A percentile compares a stretch with the other conserved stretches of the same genome.
Evolutionary conservation across 2,888 invertebrate species (phyloP).

Genomic region (Lasioglossum malachurum): DNA sequence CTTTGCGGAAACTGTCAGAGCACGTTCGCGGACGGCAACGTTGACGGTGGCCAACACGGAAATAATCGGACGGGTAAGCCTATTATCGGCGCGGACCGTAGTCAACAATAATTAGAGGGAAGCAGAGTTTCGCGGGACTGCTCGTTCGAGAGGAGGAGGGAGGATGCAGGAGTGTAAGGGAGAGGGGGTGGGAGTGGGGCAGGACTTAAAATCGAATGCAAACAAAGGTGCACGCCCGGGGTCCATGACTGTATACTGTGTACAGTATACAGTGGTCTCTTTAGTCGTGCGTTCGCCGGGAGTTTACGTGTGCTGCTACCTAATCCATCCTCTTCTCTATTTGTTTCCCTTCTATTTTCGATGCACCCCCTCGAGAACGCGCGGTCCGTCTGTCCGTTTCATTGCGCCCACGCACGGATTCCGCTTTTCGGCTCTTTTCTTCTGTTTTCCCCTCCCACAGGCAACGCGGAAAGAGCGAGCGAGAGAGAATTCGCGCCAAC

Average conservation of each 20-base stretch:
- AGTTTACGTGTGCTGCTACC: slow-evolving; percentile 58
- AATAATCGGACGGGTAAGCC: slow-evolving; percentile 66
- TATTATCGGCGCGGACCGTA: slow-evolving; percentile 60
- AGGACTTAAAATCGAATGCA: slow-evolving; percentile 67
- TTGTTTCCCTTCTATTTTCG: slow-evolving; percentile 58
- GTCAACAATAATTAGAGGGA: slow-evolving; percentile 71
- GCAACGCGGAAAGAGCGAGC: background rate
- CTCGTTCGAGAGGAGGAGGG: slow-evolving; percentile 14
- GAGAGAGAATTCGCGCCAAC: slow-evolving; percentile 10
- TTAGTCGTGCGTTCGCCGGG: slow-evolving; percentile 42
- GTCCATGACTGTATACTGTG: slow-evolving; percentile 44
- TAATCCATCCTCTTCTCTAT: slow-evolving; percentile 65
- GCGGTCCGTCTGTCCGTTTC: slow-evolving; percentile 15
- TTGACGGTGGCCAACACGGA: slow-evolving; percentile 44
- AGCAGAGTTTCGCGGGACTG: slow-evolving; percentile 51
- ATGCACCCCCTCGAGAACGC: slow-evolving; percentile 45
- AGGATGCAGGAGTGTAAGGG: background rate
- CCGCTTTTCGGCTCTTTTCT: slow-evolving; percentile 26
- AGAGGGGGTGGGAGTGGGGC: slow-evolving; percentile 15
- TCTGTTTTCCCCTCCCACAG: slow-evolving; percentile 10
- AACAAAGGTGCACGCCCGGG: slow-evolving; percentile 54
- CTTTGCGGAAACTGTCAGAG: slow-evolving; percentile 52
- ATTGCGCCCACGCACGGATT: slow-evolving; percentile 23
- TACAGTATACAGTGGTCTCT: slow-evolving; percentile 30
- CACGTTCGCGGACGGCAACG: slow-evolving; percentile 25